A percentile compares a stretch with the other conserved stretches of the same genome.
These are phyloP conservation scores for Chunga burmeisteri DNA, from an alignment of 2,113 vertebrate species.

Conservation along the genomic window DNA sequence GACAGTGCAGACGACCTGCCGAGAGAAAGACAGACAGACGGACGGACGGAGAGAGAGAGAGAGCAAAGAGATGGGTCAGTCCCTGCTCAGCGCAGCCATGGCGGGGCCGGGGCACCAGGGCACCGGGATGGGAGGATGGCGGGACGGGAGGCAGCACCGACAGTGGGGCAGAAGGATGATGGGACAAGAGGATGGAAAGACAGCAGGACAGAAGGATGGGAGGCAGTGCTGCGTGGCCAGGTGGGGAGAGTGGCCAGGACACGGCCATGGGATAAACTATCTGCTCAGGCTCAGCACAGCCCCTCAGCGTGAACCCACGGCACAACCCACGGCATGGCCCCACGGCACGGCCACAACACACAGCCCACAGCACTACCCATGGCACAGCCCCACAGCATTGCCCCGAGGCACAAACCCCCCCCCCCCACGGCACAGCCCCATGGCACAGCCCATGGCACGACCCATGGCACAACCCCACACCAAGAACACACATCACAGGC, in stretches of 20 bases:
- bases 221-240: background rate
- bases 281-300: background rate
- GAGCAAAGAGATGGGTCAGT: constrained; percentile 79
- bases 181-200: background rate
- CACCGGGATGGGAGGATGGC: background rate
- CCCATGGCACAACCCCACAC: background rate
- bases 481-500: background rate
- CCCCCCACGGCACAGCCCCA: background rate
- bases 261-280: background rate
- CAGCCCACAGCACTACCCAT: background rate
- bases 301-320: background rate
- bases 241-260: background rate
- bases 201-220: background rate
- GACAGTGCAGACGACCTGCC: constrained; percentile 96
- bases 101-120: constrained; percentile 45
- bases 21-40: constrained; percentile 78
- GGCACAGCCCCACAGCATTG: background rate
- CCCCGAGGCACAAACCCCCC: background rate
- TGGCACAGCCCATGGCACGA: background rate
- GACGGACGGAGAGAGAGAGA: constrained; percentile 75
- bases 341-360: background rate
- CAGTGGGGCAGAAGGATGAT: background rate
- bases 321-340: background rate
- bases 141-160: background rate
- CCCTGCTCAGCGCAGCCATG: constrained; percentile 40